phyloP scores from a whole-genome alignment of 1,140 invertebrate species.

The Orchestia grillus region DNA sequence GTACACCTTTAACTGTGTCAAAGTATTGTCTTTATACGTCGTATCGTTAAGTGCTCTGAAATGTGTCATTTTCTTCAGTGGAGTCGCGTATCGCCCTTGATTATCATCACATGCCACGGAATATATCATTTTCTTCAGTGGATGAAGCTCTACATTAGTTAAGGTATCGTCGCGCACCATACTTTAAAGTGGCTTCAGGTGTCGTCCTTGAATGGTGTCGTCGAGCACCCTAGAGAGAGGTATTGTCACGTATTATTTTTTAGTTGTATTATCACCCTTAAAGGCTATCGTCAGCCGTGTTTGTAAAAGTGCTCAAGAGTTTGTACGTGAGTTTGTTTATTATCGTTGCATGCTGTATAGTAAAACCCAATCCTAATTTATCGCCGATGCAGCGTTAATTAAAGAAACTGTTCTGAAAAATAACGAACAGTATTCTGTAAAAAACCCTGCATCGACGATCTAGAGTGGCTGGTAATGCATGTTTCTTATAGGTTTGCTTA shows the following conservation, averaged over 20 bases:
- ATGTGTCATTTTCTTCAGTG: background rate
- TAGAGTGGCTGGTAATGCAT: background rate
- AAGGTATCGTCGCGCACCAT: background rate
- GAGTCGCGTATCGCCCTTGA: background rate
- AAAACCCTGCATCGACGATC: background rate
- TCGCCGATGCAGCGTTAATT: background rate
- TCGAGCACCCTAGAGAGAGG: background rate
- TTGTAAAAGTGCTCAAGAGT: slow-evolving; percentile 8
- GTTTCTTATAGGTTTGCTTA: background rate
- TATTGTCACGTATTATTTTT: background rate
- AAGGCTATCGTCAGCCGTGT: background rate
- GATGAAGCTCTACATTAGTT: too few relatives aligned
- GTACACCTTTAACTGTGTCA: background rate
- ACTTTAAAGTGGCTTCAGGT: background rate
- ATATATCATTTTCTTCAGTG: background rate
- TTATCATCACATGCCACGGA: too few relatives aligned
- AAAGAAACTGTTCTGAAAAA: background rate
- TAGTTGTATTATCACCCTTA: background rate
- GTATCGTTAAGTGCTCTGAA: background rate
- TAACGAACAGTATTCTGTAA: background rate
- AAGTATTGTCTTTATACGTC: background rate
- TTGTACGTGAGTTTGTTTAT: slow-evolving; percentile 1
- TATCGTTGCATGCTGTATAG: background rate
- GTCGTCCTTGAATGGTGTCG: background rate
- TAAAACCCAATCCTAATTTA: slow-evolving; percentile 10